Base-by-base conservation (phyloP, 2,113 vertebrate species). In the Ariopsis seemanni region DNA sequence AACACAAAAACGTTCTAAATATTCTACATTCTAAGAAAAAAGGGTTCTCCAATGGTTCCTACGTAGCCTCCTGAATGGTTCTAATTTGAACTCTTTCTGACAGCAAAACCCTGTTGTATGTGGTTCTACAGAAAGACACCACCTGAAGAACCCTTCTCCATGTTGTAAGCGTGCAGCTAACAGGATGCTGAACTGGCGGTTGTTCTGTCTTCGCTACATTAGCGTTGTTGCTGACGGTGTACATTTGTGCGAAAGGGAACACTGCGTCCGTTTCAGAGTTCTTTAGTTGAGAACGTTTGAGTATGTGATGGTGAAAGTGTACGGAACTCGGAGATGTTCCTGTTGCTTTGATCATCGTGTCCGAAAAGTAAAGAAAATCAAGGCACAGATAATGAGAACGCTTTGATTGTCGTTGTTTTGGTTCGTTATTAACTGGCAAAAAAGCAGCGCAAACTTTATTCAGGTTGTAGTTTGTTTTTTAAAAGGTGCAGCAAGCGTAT, bases 351-450 rank as follows among this genome's bases (percentile, higher is more conserved):
- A 22, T 27, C 6, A 5, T 55, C 2, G 22, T 2, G 50, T 79
- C 0, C 6, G 74, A 52, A 5, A 48, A 1, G 9, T 7, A 57
- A n/a, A n/a, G 20, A 65, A 42, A 9, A 17, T 27, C 4, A 30
- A 84, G 86, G 82, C 72, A 69, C 60, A 22, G 86, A 72, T 12
- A 22, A 78, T 0, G 53, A 69, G 75, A 4, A 27, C 22, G 11
- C n/a, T 65, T 30, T 62, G 86, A 87, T 88, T 78, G 82, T 84
- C 82, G 52, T 52, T 12, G 30, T 67, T 84, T 87, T 78, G 81
- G n/a, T 83, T 42, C 5, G 48, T 42, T 72, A 65, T 62, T 55
- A 83, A 22, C 30, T 65, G 30, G 58, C 18, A 82, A 53, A 20
- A 34, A 72, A 74, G 77, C 77, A 58, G 77, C 52, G 50, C 15